phyloP scores from a whole-genome alignment of 2,113 vertebrate genomes.

The Charadrius vociferus region DNA sequence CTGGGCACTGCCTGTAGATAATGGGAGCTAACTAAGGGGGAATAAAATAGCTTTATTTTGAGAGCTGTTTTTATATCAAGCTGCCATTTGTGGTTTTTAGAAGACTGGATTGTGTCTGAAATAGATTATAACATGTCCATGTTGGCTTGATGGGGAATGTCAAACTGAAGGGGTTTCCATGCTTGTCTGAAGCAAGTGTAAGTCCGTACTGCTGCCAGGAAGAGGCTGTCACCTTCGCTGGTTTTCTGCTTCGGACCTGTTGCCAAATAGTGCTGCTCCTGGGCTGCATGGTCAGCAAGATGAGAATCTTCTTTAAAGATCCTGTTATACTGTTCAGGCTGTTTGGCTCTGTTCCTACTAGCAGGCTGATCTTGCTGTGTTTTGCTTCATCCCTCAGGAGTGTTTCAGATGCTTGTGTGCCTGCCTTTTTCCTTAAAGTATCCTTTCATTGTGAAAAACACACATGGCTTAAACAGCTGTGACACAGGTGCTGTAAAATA shows the following conservation, averaged over 20 bases:
- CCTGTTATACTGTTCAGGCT: background rate
- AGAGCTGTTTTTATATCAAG: background rate
- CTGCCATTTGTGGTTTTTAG: background rate
- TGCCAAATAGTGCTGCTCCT: background rate
- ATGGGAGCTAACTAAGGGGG: background rate
- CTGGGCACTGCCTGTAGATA: background rate
- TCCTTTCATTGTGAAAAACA: background rate
- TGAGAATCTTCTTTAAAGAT: background rate
- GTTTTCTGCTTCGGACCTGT: background rate
- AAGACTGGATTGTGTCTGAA: background rate
- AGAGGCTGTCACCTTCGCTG: background rate
- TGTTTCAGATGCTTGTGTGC: background rate
- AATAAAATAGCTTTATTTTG: background rate
- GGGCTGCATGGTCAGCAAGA: accelerated
- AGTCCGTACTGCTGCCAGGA: background rate
- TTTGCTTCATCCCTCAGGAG: background rate
- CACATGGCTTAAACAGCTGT: background rate
- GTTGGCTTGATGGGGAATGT: background rate
- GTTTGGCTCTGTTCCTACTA: background rate
- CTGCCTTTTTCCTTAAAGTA: background rate
- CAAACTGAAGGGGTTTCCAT: background rate
- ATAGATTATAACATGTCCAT: background rate
- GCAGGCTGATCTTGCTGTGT: background rate
- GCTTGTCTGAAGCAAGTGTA: background rate
- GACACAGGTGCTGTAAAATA: background rate